Evolutionary conservation across 2,113 vertebrate genomes (phyloP), one percentile per base, ranked within the genome.

Genomic region (Brachypodius melanocephalos): DNA sequence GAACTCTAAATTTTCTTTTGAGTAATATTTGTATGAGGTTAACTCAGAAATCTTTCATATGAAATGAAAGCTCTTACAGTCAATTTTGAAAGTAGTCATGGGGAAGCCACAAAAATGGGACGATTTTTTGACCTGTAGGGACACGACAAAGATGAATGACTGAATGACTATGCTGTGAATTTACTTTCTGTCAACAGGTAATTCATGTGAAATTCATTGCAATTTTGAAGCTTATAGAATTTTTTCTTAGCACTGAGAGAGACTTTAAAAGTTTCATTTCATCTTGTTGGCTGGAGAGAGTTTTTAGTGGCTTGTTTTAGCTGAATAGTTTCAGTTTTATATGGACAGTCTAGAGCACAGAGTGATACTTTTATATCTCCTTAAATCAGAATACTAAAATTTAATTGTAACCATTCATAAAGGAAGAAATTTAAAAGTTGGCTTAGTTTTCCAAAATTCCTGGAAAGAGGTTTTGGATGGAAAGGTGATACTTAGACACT

Each of bases 121-220:
- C 49, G 42, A 20, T 71, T 83, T 83, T 20, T 82, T 80, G 77
- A 80, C 71, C 71, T 88, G 32, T 69, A 63, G 40, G 22, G 43
- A 49, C 28, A 46, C 52, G 46, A 48, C 48, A 76, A 83, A 69
- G 87, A 61, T 71, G 51, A 74, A 77, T 58, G 55, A 85, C 62
- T 74, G 40, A 85, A 91, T 43, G 51, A 85, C 40, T 74, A 6
- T 21, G 32, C 12, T 71, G 13, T 74, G 59, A 92, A 89, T 96
- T 95, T 90, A 29, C 40, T 91, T 95, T 94, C 68, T 91, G 84
- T 91, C 95, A 73, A 72, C 54, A 85, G 49, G 69, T 78, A 79
- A 83, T 40, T 83, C 36, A 63, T 71, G 71, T 85, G 85, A 88
- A 95, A 86, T 38, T 38, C 75, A 55, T 38, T 92, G 52, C 14